Evolutionary conservation across 2,797 vertebrate species (phyloP).

Genomic region (Poeciliopsis gracilis): DNA sequence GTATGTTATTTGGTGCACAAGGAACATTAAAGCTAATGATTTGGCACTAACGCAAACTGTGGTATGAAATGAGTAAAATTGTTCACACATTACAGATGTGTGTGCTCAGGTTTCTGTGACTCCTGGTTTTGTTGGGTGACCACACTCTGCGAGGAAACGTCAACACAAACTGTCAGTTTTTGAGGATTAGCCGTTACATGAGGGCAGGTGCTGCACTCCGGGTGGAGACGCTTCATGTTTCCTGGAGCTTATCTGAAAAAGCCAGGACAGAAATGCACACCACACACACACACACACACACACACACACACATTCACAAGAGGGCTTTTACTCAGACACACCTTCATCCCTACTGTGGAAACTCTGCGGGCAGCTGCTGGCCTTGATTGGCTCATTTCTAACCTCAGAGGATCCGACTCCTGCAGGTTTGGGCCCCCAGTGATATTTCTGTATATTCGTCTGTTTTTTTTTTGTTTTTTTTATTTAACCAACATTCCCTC

Average conservation of each 20-base stretch:
- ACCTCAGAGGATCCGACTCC: conserved; percentile 56
- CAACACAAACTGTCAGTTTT: conserved; percentile 51
- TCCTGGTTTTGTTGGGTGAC: conserved; percentile 39
- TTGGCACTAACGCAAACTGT: background rate
- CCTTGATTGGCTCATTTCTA: conserved; percentile 64
- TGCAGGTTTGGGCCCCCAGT: conserved; percentile 40
- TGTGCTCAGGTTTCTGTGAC: conserved; percentile 21
- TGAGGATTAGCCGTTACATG: conserved; percentile 53
- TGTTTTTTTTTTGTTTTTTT: conserved; percentile 32
- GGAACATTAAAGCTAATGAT: conserved; percentile 23
- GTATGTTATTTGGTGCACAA: background rate
- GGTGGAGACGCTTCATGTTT: conserved; percentile 51
- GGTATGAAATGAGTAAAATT: conserved; percentile 16
- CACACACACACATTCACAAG: conserved; percentile 14
- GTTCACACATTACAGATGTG: background rate
- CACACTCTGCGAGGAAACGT: conserved; percentile 29
- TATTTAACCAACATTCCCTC: conserved; percentile 7
- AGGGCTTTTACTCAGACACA: conserved; percentile 24
- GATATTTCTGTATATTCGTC: conserved; percentile 32
- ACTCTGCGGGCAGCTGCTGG: conserved; percentile 54
- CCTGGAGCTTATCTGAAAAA: conserved; percentile 62
- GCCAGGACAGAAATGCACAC: conserved; percentile 45
- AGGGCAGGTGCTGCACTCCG: conserved; percentile 49
- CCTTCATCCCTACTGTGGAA: conserved; percentile 36
- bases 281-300: conserved; percentile 10